Evolutionary conservation across 2,888 invertebrate species (phyloP), one percentile per base, ranked within the genome.

Genomic region (Dynastes grantii): DNA sequence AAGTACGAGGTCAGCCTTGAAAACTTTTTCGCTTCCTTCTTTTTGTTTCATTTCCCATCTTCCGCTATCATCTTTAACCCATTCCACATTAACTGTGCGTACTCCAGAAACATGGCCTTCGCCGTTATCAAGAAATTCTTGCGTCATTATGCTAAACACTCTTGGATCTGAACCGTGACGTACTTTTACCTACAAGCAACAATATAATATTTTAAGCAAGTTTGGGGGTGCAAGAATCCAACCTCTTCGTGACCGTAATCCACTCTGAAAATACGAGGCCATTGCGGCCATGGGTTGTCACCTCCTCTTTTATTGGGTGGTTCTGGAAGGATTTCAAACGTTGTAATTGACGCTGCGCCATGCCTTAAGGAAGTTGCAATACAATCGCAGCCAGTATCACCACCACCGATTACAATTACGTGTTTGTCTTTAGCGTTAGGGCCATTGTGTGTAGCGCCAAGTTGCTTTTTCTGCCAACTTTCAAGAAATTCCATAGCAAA

Each of bases 201-300:
- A 22, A 2, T 45, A 61, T 1, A 61, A 16, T 71, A 63, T 32
- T 63, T 32, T 2, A 1, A 29, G 13, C 27, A 32, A 63, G 8
- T 8, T 29, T 2, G 8, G 37, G 11, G 29, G 9, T 5, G 5
- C 16, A 51, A 13, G 0, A 29, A 58, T 22, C 79, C 78, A 79
- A 88, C 97, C 90, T 99, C 99, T 85, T 99, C 98, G 86, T 99
- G 99, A 0, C 99, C 99, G 87, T 99, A 99, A 89, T 99, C 99
- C 32, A 98, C 95, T 84, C 94, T 94, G 92, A 99, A 98, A 32
- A 98, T 95, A 86, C 96, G 92, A 0, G 99, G 99, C 95, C 97
- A 99, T 87, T 98, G 97, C 2, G 99, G 99, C 99, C 99, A 99
- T 0, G 99, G 99, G 90, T 99, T 99, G 88, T 97, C 97, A 16